These are phyloP conservation scores for Falco novaeseelandiae DNA, from an alignment of 2,797 vertebrate genomes.

Conservation along the genomic window DNA sequence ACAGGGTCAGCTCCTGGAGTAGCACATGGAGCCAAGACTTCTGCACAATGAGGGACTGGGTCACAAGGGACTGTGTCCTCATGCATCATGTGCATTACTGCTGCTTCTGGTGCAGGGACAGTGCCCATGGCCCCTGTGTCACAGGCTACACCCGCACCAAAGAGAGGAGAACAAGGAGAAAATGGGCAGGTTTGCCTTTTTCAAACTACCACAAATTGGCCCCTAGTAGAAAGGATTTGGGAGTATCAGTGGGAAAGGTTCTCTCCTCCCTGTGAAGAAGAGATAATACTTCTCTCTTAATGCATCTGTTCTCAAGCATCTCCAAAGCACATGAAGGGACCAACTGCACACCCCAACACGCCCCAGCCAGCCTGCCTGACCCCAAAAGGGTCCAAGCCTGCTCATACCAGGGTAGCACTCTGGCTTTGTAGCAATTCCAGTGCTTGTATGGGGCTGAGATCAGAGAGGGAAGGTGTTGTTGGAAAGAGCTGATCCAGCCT, in stretches of 20 bases:
- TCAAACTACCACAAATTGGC: background rate
- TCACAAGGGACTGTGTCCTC: accelerated
- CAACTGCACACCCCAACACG: accelerated
- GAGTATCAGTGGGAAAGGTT: background rate
- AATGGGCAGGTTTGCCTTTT: background rate
- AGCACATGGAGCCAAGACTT: background rate
- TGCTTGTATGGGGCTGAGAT: background rate
- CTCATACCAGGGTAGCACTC: background rate
- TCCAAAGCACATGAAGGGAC: background rate
- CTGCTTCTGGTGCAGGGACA: background rate
- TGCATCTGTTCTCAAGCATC: background rate
- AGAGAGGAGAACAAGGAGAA: background rate
- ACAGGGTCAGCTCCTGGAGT: background rate
- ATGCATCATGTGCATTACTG: accelerated
- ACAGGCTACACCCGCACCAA: background rate
- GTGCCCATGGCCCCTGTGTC: background rate
- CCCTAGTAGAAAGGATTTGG: background rate
- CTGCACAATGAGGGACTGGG: accelerated
- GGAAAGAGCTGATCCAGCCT: accelerated
- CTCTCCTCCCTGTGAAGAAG: background rate
- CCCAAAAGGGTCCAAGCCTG: background rate
- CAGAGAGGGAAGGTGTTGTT: background rate
- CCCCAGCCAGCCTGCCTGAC: background rate
- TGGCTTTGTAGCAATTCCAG: background rate
- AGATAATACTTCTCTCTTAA: background rate